phyloP scores from a whole-genome alignment of 2,113 vertebrate species.

The Sclerurus mexicanus region DNA sequence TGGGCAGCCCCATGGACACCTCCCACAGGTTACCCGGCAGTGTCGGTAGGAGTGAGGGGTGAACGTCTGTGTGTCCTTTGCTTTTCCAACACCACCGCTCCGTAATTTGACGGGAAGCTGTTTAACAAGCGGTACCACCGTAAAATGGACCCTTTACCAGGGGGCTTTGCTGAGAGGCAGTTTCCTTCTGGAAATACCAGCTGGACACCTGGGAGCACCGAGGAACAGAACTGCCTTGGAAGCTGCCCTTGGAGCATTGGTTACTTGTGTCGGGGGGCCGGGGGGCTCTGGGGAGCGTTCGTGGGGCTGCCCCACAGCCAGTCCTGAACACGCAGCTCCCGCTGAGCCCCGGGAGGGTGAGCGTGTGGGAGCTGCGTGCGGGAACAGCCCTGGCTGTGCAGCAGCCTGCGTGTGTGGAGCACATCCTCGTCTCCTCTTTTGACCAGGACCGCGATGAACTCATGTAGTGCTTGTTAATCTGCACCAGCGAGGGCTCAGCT shows the following conservation, averaged over 20 bases:
- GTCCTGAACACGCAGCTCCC: accelerated
- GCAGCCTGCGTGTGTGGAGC: accelerated
- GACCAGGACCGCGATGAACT: accelerated
- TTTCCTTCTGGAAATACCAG: background rate
- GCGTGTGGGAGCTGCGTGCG: background rate
- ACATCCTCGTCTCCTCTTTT: background rate
- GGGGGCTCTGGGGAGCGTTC: accelerated
- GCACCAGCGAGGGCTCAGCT: background rate
- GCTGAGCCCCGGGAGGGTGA: accelerated
- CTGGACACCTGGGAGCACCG: accelerated
- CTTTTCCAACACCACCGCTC: accelerated
- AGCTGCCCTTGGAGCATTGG: accelerated
- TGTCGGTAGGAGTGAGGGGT: accelerated
- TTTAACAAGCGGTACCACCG: accelerated
- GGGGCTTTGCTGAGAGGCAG: background rate
- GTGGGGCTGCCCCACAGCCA: background rate
- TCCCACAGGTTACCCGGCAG: background rate
- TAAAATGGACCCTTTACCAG: background rate
- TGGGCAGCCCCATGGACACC: accelerated
- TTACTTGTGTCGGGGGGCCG: accelerated
- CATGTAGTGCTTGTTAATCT: background rate
- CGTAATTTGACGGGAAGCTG: background rate
- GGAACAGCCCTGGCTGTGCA: background rate
- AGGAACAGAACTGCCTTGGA: accelerated
- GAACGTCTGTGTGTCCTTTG: background rate